Conservation (phyloP, 2,888 invertebrate genomes). For the Hololepta plana region DNA sequence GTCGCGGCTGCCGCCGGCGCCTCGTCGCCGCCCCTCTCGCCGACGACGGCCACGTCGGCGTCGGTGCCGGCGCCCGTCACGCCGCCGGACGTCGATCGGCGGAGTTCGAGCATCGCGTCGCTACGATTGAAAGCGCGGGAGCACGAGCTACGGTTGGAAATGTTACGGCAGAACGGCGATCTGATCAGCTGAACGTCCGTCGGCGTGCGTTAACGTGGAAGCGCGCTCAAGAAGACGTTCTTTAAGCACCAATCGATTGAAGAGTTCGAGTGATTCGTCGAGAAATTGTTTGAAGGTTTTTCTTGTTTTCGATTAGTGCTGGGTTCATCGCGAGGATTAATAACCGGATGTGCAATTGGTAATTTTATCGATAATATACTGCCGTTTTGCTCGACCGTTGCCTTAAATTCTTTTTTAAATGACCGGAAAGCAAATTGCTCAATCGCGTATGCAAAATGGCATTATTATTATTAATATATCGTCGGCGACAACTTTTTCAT, state of each 20-base stretch:
- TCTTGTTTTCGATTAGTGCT: too few species aligned
- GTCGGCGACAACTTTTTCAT: too few species aligned
- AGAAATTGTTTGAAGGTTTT: too few species aligned
- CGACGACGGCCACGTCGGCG: conserved; percentile 18
- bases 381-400: too few species aligned
- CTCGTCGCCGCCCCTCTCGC: conserved; percentile 35
- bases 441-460: too few species aligned
- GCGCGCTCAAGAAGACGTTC: not conserved
- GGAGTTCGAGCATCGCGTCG: conserved; percentile 77
- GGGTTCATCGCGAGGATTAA: too few species aligned
- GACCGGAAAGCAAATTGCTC: too few species aligned
- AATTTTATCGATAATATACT: too few species aligned
- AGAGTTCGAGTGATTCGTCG: conserved; percentile 3
- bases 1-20: conserved; percentile 11
- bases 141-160: conserved; percentile 70
- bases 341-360: too few species aligned
- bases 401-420: too few species aligned
- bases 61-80: conserved; percentile 23
- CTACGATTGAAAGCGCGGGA: conserved; percentile 75
- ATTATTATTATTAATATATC: too few species aligned
- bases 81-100: conserved; percentile 50
- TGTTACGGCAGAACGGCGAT: conserved; percentile 61
- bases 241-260: not conserved
- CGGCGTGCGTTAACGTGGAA: not conserved
- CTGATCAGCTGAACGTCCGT: conserved; percentile 50